A percentile compares a stretch with the other conserved stretches of the same genome.
These are phyloP conservation scores for Dasyurus viverrinus DNA, from an alignment of 2,113 vertebrate species.

Conservation along the genomic window DNA sequence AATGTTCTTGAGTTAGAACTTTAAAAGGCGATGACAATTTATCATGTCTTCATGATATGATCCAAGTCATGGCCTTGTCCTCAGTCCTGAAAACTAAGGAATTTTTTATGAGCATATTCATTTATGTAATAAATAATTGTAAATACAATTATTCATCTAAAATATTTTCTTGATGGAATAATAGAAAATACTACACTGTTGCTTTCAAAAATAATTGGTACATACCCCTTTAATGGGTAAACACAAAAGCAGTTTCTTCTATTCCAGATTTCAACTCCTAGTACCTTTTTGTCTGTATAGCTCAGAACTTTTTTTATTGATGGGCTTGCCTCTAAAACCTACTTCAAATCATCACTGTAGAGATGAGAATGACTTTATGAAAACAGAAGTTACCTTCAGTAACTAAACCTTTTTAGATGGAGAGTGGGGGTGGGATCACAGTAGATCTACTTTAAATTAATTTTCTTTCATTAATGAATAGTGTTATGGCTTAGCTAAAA, in stretches of 20 bases:
- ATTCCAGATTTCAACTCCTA: neutral
- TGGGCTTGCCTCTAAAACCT: neutral
- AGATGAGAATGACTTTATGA: neutral
- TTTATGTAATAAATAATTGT: neutral
- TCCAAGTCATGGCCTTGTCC: slow-evolving; percentile 1
- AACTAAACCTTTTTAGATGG: neutral
- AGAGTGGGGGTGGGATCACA: neutral
- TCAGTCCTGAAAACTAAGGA: slow-evolving; percentile 32
- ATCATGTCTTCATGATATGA: neutral
- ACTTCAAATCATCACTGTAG: neutral
- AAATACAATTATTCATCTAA: neutral
- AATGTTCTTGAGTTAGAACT: neutral
- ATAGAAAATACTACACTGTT: slow-evolving; percentile 3
- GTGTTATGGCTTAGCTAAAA: neutral
- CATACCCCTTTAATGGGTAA: too few species aligned
- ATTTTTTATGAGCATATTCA: slow-evolving; percentile 12
- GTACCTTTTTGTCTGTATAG: neutral
- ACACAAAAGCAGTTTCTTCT: neutral
- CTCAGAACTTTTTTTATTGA: neutral
- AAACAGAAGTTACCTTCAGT: neutral
- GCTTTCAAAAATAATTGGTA: slow-evolving; percentile 18
- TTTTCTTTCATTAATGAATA: neutral
- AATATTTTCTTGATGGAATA: neutral
- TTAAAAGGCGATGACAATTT: neutral
- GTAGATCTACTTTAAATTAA: neutral